Conservation (phyloP, 2,888 invertebrate species). For the Catocala sponsa region DNA sequence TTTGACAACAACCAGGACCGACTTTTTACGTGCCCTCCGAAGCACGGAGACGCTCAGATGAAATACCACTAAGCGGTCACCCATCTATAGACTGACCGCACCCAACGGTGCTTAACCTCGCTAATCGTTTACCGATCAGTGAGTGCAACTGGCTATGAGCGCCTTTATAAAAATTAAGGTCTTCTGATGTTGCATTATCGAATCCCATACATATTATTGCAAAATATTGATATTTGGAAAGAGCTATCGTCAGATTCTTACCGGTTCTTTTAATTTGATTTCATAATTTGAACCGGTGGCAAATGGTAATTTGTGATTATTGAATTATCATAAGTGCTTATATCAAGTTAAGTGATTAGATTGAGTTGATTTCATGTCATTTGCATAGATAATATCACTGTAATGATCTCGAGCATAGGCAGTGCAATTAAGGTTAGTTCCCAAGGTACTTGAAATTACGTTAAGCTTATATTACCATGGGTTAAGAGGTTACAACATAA, state of each 20-base stretch:
- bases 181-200: too few relatives aligned
- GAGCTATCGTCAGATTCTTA: neutral
- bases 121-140: too few relatives aligned
- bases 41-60: too few relatives aligned
- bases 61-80: too few relatives aligned
- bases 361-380: constrained; percentile 5
- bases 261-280: constrained; percentile 1
- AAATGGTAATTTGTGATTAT: constrained; percentile 2
- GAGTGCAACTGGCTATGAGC: too few relatives aligned
- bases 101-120: too few relatives aligned
- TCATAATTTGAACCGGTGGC: neutral
- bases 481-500: neutral
- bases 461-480: neutral
- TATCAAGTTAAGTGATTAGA: constrained; percentile 1
- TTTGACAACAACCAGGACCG: too few relatives aligned
- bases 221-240: neutral
- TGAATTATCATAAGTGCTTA: neutral
- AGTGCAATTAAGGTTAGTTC: neutral
- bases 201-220: neutral
- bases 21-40: too few relatives aligned
- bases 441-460: neutral
- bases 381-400: constrained; percentile 8
- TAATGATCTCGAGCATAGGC: neutral
- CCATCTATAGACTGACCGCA: too few relatives aligned
- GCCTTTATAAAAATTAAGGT: too few relatives aligned